phyloP scores from a whole-genome alignment of 2,888 invertebrate genomes.

The Drosophila fungiperda region DNA sequence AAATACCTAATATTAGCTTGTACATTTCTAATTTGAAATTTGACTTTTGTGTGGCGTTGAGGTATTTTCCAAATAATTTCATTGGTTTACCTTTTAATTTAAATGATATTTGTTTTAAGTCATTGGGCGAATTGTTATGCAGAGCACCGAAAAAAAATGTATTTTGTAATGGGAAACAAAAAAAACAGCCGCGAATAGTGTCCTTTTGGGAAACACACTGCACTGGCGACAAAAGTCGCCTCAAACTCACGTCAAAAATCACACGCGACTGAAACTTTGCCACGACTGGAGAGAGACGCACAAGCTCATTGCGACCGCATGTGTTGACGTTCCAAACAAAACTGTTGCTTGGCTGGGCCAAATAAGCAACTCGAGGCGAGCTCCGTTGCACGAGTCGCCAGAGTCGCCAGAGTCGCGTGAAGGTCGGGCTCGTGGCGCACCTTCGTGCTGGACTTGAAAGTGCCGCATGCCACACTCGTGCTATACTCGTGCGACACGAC shows the following conservation, averaged over 20 bases:
- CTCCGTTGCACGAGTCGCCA: conserved; percentile 9
- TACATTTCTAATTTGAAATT: not conserved
- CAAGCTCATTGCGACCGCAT: conserved; percentile 61
- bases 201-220: not conserved
- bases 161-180: conserved; percentile 1
- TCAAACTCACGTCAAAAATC: conserved; percentile 37
- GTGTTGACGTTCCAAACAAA: conserved; percentile 76
- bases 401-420: conserved; percentile 1
- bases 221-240: conserved; percentile 12
- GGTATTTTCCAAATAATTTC: conserved; percentile 12
- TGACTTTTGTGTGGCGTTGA: not conserved
- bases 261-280: conserved; percentile 43
- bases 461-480: conserved; percentile 14
- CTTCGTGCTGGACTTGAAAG: conserved; percentile 24
- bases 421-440: conserved; percentile 16
- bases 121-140: conserved; percentile 5
- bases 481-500: conserved; percentile 21
- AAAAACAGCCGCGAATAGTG: conserved; percentile 4
- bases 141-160: conserved; percentile 36
- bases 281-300: conserved; percentile 19
- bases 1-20: conserved; percentile 6
- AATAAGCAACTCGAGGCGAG: conserved; percentile 10
- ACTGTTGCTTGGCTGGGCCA: conserved; percentile 61
- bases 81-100: conserved; percentile 58
- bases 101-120: conserved; percentile 20